A percentile compares a stretch with the other conserved stretches of the same genome.
phyloP scores from a whole-genome alignment of 2,113 vertebrate species.

The Corythornis vintsioides region DNA sequence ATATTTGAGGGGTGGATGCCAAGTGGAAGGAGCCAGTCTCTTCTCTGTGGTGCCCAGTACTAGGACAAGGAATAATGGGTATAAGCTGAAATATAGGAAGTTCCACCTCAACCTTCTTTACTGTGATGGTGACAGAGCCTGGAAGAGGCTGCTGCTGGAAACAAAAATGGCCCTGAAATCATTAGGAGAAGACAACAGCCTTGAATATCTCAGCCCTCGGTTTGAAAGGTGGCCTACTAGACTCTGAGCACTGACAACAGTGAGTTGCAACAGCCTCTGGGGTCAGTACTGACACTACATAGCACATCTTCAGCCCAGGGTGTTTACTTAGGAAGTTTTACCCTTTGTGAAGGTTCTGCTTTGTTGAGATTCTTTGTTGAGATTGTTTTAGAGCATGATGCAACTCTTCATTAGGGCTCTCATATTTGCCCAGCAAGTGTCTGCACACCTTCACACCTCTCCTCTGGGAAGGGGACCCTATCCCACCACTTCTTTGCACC shows the following conservation, averaged over 20 bases:
- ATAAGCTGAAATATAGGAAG: too few relatives aligned
- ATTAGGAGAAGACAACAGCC: neutral
- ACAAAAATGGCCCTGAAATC: neutral
- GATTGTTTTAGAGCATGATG: neutral
- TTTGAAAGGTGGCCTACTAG: neutral
- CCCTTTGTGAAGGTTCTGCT: neutral
- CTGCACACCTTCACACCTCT: neutral
- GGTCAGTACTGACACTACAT: neutral
- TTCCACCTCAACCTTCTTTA: too few relatives aligned
- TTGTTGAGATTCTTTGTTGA: neutral
- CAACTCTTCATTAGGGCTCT: neutral
- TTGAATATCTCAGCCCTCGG: rapidly evolving
- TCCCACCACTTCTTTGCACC: neutral
- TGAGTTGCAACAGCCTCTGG: neutral
- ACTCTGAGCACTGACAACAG: neutral
- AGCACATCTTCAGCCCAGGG: neutral
- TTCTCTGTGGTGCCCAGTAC: too few relatives aligned
- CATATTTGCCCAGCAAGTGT: neutral
- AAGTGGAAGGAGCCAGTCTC: too few relatives aligned
- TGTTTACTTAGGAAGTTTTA: neutral
- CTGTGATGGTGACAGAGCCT: too few relatives aligned
- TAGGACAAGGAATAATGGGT: too few relatives aligned
- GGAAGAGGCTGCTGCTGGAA: neutral
- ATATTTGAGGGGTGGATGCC: too few relatives aligned
- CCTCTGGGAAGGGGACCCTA: neutral